Evolutionary conservation across 2,113 vertebrate genomes (phyloP).

Genomic region (Urocolius indicus): DNA sequence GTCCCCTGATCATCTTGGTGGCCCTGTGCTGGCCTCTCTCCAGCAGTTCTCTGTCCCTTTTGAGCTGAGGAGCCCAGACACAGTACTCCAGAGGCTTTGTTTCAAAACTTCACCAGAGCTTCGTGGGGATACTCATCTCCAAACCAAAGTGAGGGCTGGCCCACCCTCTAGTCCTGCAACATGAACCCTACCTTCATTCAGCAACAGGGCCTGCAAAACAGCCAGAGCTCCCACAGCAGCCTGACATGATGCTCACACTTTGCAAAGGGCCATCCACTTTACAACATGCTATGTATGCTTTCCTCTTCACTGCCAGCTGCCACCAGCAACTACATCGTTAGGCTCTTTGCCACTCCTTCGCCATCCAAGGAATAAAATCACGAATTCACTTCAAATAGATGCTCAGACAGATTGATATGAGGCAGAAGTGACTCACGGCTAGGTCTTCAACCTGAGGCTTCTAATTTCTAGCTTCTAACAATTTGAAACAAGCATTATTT

Average conservation of each 20-base stretch:
- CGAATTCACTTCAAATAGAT: not conserved
- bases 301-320: not conserved
- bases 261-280: not conserved
- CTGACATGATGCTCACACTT: not conserved
- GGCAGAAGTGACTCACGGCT: not conserved
- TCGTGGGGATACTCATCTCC: not conserved
- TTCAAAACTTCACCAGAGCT: not conserved
- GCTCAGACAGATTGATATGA: not conserved
- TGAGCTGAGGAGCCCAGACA: too few species aligned
- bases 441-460: not conserved
- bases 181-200: not conserved
- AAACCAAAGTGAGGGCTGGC: not conserved
- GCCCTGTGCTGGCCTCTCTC: too few species aligned
- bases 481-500: not conserved
- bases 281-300: not conserved
- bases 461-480: not conserved
- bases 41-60: too few species aligned
- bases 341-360: not conserved
- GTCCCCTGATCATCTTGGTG: too few species aligned
- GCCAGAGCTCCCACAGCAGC: not conserved
- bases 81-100: not conserved
- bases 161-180: fast-evolving
- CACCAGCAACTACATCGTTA: not conserved
- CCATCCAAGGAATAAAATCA: not conserved
- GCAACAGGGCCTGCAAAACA: not conserved